These are phyloP conservation scores for Halocynthia roretzi DNA, from an alignment of 23 tunicate species.

Conservation along the genomic window DNA sequence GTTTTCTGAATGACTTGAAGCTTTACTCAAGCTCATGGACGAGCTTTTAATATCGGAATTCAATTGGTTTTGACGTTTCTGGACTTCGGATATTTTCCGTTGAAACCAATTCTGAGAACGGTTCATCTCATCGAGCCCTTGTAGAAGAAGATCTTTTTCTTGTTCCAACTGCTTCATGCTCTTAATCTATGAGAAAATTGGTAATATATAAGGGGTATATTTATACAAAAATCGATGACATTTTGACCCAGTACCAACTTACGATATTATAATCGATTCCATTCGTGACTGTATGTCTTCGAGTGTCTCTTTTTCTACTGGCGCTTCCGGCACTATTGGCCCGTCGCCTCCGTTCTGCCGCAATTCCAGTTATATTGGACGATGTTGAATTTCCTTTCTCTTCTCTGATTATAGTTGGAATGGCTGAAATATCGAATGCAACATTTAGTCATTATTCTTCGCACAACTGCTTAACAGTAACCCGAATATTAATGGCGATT, in stretches of 20 bases:
- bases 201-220: not conserved
- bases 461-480: not conserved
- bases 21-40: not conserved
- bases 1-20: not conserved
- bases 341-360: conserved; percentile 25
- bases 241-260: not conserved
- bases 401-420: not conserved
- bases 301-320: conserved; percentile 26
- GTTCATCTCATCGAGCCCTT: conserved; percentile 31
- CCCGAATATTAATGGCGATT: not conserved
- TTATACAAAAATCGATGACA: too few relatives aligned
- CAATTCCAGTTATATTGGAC: conserved; percentile 1
- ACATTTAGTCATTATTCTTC: not conserved
- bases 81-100: conserved; percentile 15
- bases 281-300: conserved; percentile 67
- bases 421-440: not conserved
- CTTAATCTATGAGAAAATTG: conserved; percentile 10
- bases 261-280: conserved; percentile 55
- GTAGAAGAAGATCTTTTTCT: conserved; percentile 31
- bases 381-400: not conserved
- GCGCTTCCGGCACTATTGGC: not conserved
- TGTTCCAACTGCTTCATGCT: conserved; percentile 36
- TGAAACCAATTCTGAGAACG: conserved; percentile 29
- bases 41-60: not conserved
- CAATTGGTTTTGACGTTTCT: conserved; percentile 4